These are phyloP conservation scores for Hirtodrosophila histrioides DNA, from an alignment of 2,888 invertebrate species.

Conservation along the genomic window DNA sequence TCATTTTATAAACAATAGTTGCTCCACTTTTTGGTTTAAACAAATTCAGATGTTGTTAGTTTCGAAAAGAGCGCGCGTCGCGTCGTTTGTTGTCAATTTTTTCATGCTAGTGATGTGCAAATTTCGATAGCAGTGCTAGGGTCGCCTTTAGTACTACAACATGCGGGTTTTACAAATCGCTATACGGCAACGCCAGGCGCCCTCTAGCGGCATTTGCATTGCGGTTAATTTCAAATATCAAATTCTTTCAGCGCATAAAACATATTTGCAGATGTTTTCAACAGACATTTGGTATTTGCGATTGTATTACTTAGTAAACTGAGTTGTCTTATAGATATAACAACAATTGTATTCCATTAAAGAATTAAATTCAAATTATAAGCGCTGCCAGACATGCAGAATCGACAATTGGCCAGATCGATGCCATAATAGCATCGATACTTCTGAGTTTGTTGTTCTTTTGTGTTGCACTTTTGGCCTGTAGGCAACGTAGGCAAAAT, in stretches of 20 bases:
- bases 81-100: constrained; percentile 65
- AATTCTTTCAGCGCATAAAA: too few species aligned
- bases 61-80: constrained; percentile 71
- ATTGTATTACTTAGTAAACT: too few species aligned
- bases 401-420: constrained; percentile 14
- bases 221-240: constrained; percentile 4
- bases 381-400: not conserved
- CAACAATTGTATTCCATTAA: too few species aligned
- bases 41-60: constrained; percentile 38
- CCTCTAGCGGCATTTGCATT: not conserved
- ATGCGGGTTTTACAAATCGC: constrained; percentile 6
- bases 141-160: constrained; percentile 5
- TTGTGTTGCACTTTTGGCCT: constrained; percentile 10
- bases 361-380: too few species aligned
- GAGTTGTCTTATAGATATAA: too few species aligned
- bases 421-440: constrained; percentile 30
- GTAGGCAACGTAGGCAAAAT: constrained; percentile 43
- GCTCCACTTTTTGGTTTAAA: constrained; percentile 4
- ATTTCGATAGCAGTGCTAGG: constrained; percentile 42
- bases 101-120: constrained; percentile 41
- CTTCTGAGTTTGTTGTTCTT: constrained; percentile 19
- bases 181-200: constrained; percentile 11
- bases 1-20: constrained; percentile 46
- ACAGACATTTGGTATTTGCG: too few species aligned
- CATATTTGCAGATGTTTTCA: too few species aligned